A percentile compares a stretch with the other conserved stretches of the same genome.
Conservation (phyloP, 2,888 invertebrate genomes). For the Pammene aurita region DNA sequence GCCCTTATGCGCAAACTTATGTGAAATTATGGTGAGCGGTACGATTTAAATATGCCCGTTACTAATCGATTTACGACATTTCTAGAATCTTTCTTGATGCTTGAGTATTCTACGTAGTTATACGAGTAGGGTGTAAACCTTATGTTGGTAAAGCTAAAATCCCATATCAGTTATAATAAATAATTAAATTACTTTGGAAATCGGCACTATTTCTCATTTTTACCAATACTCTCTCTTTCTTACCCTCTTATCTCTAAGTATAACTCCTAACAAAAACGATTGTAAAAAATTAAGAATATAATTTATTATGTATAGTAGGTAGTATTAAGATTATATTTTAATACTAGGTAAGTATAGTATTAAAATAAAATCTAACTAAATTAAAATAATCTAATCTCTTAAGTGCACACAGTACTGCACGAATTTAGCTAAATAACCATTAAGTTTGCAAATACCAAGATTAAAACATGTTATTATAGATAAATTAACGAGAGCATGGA, state of each 20-base stretch:
- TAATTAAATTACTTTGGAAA: background rate
- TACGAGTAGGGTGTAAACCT: background rate
- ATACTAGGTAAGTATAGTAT: too few relatives aligned
- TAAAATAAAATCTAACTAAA: too few relatives aligned
- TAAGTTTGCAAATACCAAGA: constrained; percentile 25
- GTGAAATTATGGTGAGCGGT: constrained; percentile 11
- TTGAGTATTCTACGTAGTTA: background rate
- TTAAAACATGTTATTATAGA: constrained; percentile 28
- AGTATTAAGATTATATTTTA: too few relatives aligned
- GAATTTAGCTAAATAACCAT: constrained; percentile 12
- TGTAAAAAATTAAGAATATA: too few relatives aligned
- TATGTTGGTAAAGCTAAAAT: background rate
- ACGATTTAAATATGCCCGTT: constrained; percentile 8
- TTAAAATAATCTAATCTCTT: too few relatives aligned
- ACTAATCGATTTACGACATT: constrained; percentile 7
- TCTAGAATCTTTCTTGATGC: background rate
- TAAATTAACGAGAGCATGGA: too few relatives aligned
- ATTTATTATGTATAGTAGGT: too few relatives aligned
- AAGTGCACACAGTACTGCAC: background rate
- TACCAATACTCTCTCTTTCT: too few relatives aligned
- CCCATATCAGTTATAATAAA: background rate
- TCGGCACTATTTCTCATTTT: too few relatives aligned
- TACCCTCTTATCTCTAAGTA: too few relatives aligned
- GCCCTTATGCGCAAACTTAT: constrained; percentile 18
- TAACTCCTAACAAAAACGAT: too few relatives aligned